phyloP scores from a whole-genome alignment of 2,797 vertebrate genomes.

The Lophotriccus pileatus region DNA sequence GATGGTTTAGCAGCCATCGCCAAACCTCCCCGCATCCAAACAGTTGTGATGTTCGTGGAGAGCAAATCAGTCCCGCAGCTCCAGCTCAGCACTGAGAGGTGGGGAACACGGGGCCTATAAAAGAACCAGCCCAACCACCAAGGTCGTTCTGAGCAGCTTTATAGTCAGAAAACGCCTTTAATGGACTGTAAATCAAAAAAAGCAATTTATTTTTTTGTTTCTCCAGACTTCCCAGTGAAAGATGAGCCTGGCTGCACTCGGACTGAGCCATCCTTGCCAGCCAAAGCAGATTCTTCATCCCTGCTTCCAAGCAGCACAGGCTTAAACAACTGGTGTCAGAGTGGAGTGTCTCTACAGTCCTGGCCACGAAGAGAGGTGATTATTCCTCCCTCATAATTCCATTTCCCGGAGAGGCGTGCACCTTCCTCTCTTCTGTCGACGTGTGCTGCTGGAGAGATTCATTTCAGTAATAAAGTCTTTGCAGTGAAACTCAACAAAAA shows the following conservation, averaged over 20 bases:
- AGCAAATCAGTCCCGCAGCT: background rate
- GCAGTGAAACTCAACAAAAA: constrained; percentile 54
- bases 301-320: constrained; percentile 6
- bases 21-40: background rate
- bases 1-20: background rate
- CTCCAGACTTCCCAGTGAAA: background rate
- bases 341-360: constrained; percentile 15
- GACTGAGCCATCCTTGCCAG: background rate
- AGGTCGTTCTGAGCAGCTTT: background rate
- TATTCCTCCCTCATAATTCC: constrained; percentile 42
- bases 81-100: background rate
- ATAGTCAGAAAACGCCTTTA: background rate
- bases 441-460: constrained; percentile 39
- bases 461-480: constrained; percentile 64
- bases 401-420: background rate
- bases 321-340: constrained; percentile 25
- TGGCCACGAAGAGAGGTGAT: constrained; percentile 5
- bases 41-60: background rate
- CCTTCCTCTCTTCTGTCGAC: background rate
- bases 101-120: background rate
- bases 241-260: background rate
- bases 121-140: background rate
- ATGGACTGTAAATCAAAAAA: background rate
- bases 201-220: background rate
- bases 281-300: constrained; percentile 13